Conservation (phyloP, 2,113 vertebrate species). For the Corythaeola cristata region DNA sequence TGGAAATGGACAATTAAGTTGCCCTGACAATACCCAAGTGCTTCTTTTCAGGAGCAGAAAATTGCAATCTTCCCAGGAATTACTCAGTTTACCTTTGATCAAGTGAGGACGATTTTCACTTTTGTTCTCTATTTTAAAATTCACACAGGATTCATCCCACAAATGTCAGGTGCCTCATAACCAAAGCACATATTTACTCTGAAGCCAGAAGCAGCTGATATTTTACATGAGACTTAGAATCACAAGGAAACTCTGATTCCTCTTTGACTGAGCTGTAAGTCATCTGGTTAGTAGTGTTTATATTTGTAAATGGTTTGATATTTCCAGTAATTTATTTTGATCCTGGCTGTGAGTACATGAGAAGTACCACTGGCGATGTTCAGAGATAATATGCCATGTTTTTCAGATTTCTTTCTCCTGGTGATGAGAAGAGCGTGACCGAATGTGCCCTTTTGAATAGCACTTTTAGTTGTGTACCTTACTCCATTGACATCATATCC, state of each 20-base stretch:
- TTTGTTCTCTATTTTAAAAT: constrained; percentile 47
- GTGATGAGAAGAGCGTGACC: not conserved
- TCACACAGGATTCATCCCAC: constrained; percentile 26
- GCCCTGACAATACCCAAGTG: not conserved
- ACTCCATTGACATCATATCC: not conserved
- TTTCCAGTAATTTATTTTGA: not conserved
- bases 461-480: not conserved
- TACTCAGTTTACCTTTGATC: constrained; percentile 26
- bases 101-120: constrained; percentile 31
- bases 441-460: not conserved
- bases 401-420: not conserved
- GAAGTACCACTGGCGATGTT: not conserved
- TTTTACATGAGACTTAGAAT: not conserved
- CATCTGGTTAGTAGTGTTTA: not conserved
- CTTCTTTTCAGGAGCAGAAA: constrained; percentile 28
- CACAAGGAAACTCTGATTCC: not conserved
- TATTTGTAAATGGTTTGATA: not conserved
- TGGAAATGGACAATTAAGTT: not conserved
- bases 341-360: not conserved
- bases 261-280: not conserved
- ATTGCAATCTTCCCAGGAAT: constrained; percentile 25
- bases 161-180: constrained; percentile 45
- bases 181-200: constrained; percentile 27
- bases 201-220: not conserved
- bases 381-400: not conserved